Evolutionary conservation across 2,113 vertebrate genomes (phyloP), one percentile per base, ranked within the genome.

Genomic region (Lagopus muta): DNA sequence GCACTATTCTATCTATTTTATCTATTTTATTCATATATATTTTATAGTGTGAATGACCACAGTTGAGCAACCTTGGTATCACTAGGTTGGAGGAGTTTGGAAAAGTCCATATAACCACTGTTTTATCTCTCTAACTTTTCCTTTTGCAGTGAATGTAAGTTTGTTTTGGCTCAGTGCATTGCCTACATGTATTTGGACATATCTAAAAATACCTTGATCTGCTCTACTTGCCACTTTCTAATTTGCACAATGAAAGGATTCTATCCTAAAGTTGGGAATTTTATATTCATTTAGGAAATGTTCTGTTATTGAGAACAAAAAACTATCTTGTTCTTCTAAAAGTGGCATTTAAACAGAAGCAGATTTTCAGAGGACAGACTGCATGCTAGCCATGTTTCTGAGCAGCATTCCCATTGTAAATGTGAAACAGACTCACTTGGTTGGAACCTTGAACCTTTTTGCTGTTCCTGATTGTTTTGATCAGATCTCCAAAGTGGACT

Each of bases 341-440:
- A 76, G 58, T 55, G 45, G 60, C 34, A n/a, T 82, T 95, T 89
- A 93, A 97, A 91, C 62, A 96, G 90, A 93, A 96, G 90, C 88
- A 93, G 67, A 70, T 90, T 96, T 88, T 84, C 89, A 66, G 89
- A 90, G 88, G 47, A 13, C 0, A 64, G 85, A 34, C 70, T 43
- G 32, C 15, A 4, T 34, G 17, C 3, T 3, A 52, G 48, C 10
- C 4, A 0, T n/a, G 42, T 45, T 47, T 55, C 83, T 77, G 75
- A 85, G 72, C 32, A 87, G 83, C 75, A 32, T 88, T 94, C 60
- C 75, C 60, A 18, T 13, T 74, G 20, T 64, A 86, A 97, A 94
- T 89, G 50, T 13, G 76, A 94, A 96, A 75, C 95, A 96, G 90
- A 85, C 45, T n/a, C 27, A 25, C 27, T 62, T 52, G 4, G 57